Conservation (phyloP, 2,888 invertebrate species). For the Phania funesta region DNA sequence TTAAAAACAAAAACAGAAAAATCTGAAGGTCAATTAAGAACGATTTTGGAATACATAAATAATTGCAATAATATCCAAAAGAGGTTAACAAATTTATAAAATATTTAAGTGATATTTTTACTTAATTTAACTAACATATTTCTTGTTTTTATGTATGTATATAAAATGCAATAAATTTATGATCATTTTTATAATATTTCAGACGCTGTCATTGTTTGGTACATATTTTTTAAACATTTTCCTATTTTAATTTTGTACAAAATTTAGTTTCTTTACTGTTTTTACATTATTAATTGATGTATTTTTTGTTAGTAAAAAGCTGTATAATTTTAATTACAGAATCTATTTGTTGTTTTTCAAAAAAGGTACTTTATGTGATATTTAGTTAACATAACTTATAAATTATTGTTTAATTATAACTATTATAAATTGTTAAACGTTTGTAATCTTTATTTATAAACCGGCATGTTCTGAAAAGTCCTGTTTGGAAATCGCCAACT, state of each 20-base stretch:
- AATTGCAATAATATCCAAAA: too few relatives aligned
- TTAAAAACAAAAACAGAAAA: not conserved
- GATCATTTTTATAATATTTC: slow-evolving; percentile 29
- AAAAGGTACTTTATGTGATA: slow-evolving; percentile 67
- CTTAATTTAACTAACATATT: too few relatives aligned
- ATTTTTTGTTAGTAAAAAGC: slow-evolving; percentile 43
- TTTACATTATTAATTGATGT: not conserved
- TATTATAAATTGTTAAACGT: slow-evolving; percentile 31
- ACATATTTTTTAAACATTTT: slow-evolving; percentile 14
- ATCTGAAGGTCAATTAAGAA: not conserved
- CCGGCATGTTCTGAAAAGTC: too few relatives aligned
- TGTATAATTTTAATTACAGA: slow-evolving; percentile 38
- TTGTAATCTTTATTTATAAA: slow-evolving; percentile 31
- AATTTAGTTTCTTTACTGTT: slow-evolving; percentile 13
- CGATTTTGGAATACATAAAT: not conserved
- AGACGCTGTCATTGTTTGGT: not conserved
- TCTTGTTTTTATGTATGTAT: not conserved
- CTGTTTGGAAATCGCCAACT: too few relatives aligned
- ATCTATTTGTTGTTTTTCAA: slow-evolving; percentile 48
- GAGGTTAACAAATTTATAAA: too few relatives aligned
- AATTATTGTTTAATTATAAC: slow-evolving; percentile 36
- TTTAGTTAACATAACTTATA: slow-evolving; percentile 65
- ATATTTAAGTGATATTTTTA: too few relatives aligned
- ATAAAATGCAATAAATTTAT: slow-evolving; percentile 44
- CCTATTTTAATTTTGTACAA: slow-evolving; percentile 52